A percentile compares a stretch with the other conserved stretches of the same genome.
These are phyloP conservation scores for Nesogale talazaci DNA, from an alignment of 2,113 vertebrate species.

Conservation along the genomic window DNA sequence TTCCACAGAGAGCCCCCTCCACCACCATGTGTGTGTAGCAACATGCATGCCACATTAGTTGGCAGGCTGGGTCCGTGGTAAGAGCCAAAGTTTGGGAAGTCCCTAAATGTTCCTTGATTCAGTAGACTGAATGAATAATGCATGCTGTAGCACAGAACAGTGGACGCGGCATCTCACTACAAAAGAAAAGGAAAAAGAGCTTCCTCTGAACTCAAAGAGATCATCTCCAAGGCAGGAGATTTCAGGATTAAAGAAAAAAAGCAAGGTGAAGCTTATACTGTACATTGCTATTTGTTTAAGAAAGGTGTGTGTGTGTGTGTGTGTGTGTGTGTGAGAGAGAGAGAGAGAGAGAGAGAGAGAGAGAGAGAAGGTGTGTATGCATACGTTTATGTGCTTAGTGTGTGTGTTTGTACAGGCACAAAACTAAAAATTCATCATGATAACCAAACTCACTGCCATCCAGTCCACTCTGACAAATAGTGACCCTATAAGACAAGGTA, in stretches of 20 bases:
- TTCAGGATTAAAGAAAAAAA: not conserved
- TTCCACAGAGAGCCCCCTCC: not conserved
- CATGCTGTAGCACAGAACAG: not conserved
- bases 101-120: slow-evolving; percentile 6
- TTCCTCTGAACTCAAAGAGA: slow-evolving; percentile 31
- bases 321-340: not conserved
- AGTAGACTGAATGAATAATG: slow-evolving; percentile 26
- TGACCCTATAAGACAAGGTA: too few relatives aligned
- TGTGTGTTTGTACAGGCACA: too few relatives aligned
- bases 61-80: not conserved
- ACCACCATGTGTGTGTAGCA: not conserved
- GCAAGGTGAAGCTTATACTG: not conserved
- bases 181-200: not conserved
- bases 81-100: slow-evolving; percentile 11
- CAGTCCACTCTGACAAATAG: too few relatives aligned
- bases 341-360: too few relatives aligned
- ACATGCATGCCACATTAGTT: not conserved
- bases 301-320: not conserved
- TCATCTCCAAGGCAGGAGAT: not conserved
- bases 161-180: not conserved
- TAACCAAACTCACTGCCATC: too few relatives aligned
- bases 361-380: too few relatives aligned
- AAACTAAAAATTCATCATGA: too few relatives aligned
- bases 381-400: too few relatives aligned
- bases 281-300: not conserved